Evolutionary conservation across 2,113 vertebrate genomes (phyloP).

Genomic region (Notiomystis cincta): DNA sequence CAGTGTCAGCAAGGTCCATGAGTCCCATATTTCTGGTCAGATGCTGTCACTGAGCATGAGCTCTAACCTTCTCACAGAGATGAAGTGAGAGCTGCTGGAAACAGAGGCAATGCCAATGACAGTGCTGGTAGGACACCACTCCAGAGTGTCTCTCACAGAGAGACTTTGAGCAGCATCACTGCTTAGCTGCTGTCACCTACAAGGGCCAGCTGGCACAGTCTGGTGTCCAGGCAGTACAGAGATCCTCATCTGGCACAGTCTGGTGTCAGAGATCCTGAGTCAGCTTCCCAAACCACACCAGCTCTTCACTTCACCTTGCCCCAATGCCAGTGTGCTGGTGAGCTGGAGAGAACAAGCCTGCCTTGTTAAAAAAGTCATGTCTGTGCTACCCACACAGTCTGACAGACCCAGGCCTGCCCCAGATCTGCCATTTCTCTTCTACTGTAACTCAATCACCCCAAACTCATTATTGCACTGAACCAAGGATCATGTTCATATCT

Average conservation of each 20-base stretch:
- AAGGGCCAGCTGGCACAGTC: not conserved
- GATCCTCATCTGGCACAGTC: too few species aligned
- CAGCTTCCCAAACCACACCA: not conserved
- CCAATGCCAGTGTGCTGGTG: not conserved
- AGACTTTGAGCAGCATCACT: not conserved
- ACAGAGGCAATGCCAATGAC: not conserved
- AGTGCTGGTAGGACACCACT: rapidly evolving
- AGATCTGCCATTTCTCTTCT: not conserved
- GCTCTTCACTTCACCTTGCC: not conserved
- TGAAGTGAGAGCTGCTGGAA: not conserved
- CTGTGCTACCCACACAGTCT: not conserved
- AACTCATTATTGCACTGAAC: not conserved
- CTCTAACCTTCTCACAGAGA: not conserved
- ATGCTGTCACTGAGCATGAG: not conserved
- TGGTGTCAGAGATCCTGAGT: not conserved
- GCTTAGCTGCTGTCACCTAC: not conserved
- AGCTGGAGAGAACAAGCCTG: not conserved
- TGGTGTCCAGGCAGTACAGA: not conserved
- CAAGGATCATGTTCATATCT: rapidly evolving
- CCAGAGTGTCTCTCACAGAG: not conserved
- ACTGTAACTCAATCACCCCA: not conserved
- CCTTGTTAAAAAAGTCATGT: rapidly evolving
- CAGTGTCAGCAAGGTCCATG: too few species aligned
- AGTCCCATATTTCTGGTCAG: not conserved
- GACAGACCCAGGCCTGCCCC: not conserved